Base-by-base conservation (phyloP, 2,888 invertebrate species). In the Yponomeuta malinellus region DNA sequence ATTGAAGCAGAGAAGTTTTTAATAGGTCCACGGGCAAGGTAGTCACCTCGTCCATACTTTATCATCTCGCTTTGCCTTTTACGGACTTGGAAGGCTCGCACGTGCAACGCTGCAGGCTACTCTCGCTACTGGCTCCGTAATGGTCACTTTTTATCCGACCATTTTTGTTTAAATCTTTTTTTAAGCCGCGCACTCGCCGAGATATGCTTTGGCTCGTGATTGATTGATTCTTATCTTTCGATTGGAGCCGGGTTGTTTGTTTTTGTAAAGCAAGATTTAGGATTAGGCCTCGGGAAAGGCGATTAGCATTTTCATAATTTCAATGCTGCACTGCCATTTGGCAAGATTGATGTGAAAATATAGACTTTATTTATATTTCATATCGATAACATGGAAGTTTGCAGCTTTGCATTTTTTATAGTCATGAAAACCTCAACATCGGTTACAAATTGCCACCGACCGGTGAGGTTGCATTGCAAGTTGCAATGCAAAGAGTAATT, bases 101-200 rank as follows among this genome's bases (percentile, higher is more conserved):
- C 89, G 89, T 89, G 90, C 84, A 88, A 69, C 74, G 81, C 89
- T 81, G 76, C 79, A 75, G 86, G 87, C 88, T 74, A 77, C 74
- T 75, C 75, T 73, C 74, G 89, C 89, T 90, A 90, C 91, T 83
- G 89, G 84, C 79, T 81, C 87, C 81, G 85, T 86, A 86, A 85
- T 86, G 81, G 81, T 80, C 79, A 74, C 82, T 86, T 85, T 87
- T 88, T 83, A 80, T 74, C 71, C 73, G 72, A 71, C 75, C 76
- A 76, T 80, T 74, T 75, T 78, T 78, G 81, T 80, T 70, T 65
- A 64, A 48, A 23, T 29, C 31, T 63, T 70, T 37, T n/a, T 59
- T 59, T 59, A 59, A 12, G 15, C 15, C 52, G 52, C 15, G 52
- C 52, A 15, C 43, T 59, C 52, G 63, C 33, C 69, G 64, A 52